These are phyloP conservation scores for Chironomus tepperi DNA, from an alignment of 1,140 invertebrate species.

Conservation along the genomic window DNA sequence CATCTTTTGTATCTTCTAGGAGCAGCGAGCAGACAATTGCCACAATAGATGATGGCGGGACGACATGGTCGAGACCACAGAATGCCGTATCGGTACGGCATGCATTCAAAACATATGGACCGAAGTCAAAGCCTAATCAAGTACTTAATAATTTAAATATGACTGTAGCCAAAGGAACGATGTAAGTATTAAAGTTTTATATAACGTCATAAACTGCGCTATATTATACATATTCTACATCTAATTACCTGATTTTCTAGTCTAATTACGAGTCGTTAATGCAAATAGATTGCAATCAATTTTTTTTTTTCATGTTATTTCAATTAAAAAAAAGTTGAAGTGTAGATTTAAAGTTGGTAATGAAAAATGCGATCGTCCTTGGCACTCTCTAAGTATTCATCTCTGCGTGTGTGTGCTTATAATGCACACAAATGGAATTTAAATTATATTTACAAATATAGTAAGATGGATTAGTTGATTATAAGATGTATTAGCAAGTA, in stretches of 20 bases:
- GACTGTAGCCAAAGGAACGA: constrained; percentile 84
- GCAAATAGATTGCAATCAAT: not conserved
- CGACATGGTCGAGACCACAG: constrained; percentile 46
- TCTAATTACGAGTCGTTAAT: not conserved
- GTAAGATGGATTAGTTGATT: too few species aligned
- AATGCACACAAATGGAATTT: not conserved
- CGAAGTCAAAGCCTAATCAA: constrained; percentile 68
- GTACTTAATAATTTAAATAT: constrained; percentile 81
- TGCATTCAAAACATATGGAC: constrained; percentile 80
- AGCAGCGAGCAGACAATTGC: constrained; percentile 23
- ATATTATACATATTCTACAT: not conserved
- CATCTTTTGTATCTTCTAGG: not conserved
- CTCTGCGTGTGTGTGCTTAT: not conserved
- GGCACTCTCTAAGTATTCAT: not conserved
- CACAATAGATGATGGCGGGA: constrained; percentile 35
- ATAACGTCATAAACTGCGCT: not conserved
- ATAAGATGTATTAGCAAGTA: too few species aligned
- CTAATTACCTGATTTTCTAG: not conserved
- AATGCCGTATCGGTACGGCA: constrained; percentile 74
- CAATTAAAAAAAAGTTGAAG: too few species aligned
- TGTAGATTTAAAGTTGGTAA: not conserved
- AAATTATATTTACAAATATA: not conserved
- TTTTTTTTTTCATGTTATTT: not conserved
- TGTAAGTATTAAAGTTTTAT: constrained; percentile 54
- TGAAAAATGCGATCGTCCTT: not conserved